Conservation (phyloP, 2,113 vertebrate genomes). For the Nannobrachium achirus region DNA sequence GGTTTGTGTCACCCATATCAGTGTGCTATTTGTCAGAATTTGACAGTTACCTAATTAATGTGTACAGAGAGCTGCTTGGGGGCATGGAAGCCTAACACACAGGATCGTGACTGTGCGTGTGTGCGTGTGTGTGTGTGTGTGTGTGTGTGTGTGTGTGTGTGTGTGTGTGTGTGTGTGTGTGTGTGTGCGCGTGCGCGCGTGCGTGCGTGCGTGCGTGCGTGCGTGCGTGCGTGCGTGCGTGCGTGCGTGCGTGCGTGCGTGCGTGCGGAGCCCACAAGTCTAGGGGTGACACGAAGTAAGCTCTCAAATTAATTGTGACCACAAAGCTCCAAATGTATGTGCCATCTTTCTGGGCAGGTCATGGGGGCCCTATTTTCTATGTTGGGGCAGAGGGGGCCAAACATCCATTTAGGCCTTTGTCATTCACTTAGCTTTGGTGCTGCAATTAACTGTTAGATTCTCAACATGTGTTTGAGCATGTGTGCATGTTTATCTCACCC, state of each 20-base stretch:
- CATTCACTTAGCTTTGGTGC: too few relatives aligned
- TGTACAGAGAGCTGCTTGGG: neutral
- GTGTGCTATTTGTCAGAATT: slow-evolving; percentile 47
- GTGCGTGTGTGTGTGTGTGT: slow-evolving; percentile 10
- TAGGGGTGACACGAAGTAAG: too few relatives aligned
- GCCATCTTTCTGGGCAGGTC: neutral
- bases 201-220: neutral
- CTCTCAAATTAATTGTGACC: too few relatives aligned
- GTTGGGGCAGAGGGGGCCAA: too few relatives aligned
- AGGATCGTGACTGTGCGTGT: neutral
- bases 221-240: neutral
- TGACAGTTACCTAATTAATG: slow-evolving; percentile 42
- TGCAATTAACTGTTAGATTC: too few relatives aligned
- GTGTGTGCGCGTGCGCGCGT: neutral
- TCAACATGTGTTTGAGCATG: too few relatives aligned
- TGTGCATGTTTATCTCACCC: too few relatives aligned
- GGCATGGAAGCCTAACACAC: neutral
- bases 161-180: slow-evolving; percentile 3
- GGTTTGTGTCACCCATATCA: slow-evolving; percentile 56
- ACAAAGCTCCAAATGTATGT: neutral
- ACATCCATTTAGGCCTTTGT: too few relatives aligned
- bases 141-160: slow-evolving; percentile 11
- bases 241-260: neutral
- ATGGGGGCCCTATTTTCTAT: too few relatives aligned
- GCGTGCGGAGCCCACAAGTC: neutral